Conservation (phyloP, 1,140 invertebrate genomes). For the Bombus huntii region DNA sequence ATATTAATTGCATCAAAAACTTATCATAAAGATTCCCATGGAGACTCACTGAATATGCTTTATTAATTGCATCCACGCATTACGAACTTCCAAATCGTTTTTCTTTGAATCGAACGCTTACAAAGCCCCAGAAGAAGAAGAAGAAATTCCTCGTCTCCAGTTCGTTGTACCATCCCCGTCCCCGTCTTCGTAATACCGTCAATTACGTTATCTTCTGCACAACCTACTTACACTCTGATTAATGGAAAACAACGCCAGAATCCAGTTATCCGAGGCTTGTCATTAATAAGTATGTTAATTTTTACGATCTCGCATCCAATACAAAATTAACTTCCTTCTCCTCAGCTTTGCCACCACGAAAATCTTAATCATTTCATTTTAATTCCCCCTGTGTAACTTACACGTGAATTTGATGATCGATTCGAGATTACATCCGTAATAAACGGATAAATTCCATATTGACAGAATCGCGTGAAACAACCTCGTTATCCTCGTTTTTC, state of each 20-base stretch:
- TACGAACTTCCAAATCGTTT: background rate
- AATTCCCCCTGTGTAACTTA: background rate
- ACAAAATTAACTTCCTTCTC: background rate
- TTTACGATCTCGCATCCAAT: background rate
- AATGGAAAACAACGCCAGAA: background rate
- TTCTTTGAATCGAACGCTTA: background rate
- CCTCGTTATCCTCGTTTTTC: background rate
- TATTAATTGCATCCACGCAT: background rate
- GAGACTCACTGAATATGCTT: background rate
- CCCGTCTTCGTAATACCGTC: background rate
- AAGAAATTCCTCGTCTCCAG: background rate
- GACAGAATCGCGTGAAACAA: constrained; percentile 2
- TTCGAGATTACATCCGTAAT: background rate
- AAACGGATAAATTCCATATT: background rate
- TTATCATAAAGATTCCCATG: background rate
- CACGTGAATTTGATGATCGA: background rate
- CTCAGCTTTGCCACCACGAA: background rate
- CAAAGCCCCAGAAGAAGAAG: background rate
- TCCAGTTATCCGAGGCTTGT: background rate
- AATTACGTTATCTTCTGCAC: background rate
- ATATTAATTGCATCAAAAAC: background rate
- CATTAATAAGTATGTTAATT: background rate
- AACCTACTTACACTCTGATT: background rate
- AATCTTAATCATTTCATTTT: background rate
- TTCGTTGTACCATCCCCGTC: background rate